Conservation (phyloP, 2,888 invertebrate genomes). For the Agriotes lineatus region DNA sequence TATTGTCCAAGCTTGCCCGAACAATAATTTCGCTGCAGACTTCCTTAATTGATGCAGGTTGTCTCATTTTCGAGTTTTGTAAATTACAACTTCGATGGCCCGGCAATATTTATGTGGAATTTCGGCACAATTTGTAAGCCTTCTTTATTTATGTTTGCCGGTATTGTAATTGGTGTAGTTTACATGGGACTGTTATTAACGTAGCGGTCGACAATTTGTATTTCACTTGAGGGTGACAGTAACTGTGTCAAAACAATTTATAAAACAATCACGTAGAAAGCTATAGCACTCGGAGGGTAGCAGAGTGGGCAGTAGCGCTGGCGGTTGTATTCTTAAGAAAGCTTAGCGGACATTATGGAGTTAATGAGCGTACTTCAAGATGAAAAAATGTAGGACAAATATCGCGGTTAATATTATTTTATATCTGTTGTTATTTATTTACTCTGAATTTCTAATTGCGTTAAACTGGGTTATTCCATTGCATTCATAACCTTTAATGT, state of each 20-base stretch:
- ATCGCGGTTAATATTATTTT: no score
- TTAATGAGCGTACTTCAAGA: slow-evolving; percentile 24
- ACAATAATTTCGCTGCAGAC: not conserved
- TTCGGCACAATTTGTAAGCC: slow-evolving; percentile 8
- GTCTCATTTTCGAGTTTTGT: slow-evolving; percentile 1
- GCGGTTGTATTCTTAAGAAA: not conserved
- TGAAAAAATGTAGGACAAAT: slow-evolving; percentile 29
- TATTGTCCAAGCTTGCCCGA: not conserved
- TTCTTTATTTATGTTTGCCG: slow-evolving; percentile 29
- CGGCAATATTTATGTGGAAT: not conserved
- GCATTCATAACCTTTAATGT: no score
- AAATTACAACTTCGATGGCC: not conserved
- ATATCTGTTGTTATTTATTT: no score
- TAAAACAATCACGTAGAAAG: slow-evolving; percentile 36
- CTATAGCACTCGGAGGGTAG: slow-evolving; percentile 5
- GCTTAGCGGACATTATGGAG: slow-evolving; percentile 21
- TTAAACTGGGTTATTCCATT: no score
- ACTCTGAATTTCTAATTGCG: no score
- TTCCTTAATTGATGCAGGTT: slow-evolving; percentile 1
- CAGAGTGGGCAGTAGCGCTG: not conserved
- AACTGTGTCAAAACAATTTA: slow-evolving; percentile 43
- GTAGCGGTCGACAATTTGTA: slow-evolving; percentile 36
- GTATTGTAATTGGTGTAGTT: slow-evolving; percentile 26
- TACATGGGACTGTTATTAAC: slow-evolving; percentile 22
- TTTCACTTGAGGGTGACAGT: slow-evolving; percentile 39